Evolutionary conservation across 2,797 vertebrate species (phyloP), one percentile per base, ranked within the genome.

Genomic region (Ceryle rudis): DNA sequence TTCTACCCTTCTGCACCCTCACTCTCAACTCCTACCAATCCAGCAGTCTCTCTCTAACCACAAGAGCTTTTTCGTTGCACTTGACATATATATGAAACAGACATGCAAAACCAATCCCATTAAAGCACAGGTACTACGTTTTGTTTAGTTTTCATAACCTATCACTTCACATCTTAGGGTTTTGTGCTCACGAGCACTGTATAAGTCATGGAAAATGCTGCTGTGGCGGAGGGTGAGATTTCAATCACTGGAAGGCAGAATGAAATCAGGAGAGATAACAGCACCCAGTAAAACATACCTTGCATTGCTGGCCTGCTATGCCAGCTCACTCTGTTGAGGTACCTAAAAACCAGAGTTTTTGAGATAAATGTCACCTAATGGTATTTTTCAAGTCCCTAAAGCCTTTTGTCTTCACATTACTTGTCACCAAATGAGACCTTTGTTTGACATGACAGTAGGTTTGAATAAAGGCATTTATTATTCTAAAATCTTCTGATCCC

Each of bases 361-460:
- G 58, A 90, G 73, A 81, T 70, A 31, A 90, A 90, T 88, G 85
- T 88, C 81, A 90, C 73, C 58, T 91, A 81, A 88, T 62, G 73
- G 16, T 84, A 55, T 81, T 88, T 91, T 95, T 90, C 62, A 79
- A 95, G 72, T 61, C 89, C 89, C 89, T 91, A 33, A 95, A 96
- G 73, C 91, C 58, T 93, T 79, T 65, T 94, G 87, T 95, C 77
- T 73, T 90, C 80, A 70, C 67, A 65, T 42, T 72, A 35, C 80
- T 91, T 88, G 85, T 93, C 87, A 95, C 42, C 62, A 87, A 81
- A 57, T n/a, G 13, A 93, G 69, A 87, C 69, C 49, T 58, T 89
- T 66, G 62, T 88, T 72, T 90, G 82, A 94, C 89, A 75, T 72
- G 75, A 94, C 77, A 83, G 82, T 79, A 72, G 42, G 65, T 52